These are phyloP conservation scores for Labrus mixtus DNA, from an alignment of 2,113 vertebrate genomes.

Conservation along the genomic window DNA sequence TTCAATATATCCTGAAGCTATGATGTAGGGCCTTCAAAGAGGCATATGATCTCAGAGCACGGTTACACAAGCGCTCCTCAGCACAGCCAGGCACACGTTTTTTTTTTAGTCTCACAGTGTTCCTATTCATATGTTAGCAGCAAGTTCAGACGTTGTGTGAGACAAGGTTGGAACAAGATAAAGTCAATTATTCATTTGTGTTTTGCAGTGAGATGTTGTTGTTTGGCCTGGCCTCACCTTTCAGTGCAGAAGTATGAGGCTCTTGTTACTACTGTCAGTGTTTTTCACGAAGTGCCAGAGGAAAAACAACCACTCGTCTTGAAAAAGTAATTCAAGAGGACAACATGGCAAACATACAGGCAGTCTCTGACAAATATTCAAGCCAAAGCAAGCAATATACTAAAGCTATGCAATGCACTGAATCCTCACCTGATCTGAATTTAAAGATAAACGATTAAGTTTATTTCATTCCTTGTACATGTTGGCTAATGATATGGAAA, in stretches of 20 bases:
- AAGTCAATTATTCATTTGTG: conserved; percentile 56
- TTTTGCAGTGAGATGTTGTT: conserved; percentile 8
- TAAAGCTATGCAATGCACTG: too few species aligned
- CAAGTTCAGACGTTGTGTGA: conserved; percentile 37
- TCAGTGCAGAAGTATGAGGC: not conserved
- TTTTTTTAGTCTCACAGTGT: not conserved
- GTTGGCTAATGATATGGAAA: too few species aligned
- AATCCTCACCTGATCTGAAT: not conserved
- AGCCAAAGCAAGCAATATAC: too few species aligned
- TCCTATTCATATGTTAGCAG: conserved; percentile 29
- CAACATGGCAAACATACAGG: not conserved
- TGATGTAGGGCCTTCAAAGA: conserved; percentile 21
- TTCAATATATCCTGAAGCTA: conserved; percentile 30
- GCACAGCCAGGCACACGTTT: conserved; percentile 10
- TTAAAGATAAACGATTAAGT: too few species aligned
- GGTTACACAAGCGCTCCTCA: not conserved
- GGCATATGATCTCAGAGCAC: conserved; percentile 25
- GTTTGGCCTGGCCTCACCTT: conserved; percentile 21
- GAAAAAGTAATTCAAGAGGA: not conserved
- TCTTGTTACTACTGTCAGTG: not conserved
- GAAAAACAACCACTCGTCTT: not conserved
- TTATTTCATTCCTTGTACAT: too few species aligned
- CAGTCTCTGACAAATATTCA: not conserved
- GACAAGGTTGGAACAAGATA: conserved; percentile 43
- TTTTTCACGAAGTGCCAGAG: not conserved